Percentiles rank a stretch among this genome's conserved stretches.
phyloP scores from a whole-genome alignment of 2,888 invertebrate species.

The Tachina lurida region DNA sequence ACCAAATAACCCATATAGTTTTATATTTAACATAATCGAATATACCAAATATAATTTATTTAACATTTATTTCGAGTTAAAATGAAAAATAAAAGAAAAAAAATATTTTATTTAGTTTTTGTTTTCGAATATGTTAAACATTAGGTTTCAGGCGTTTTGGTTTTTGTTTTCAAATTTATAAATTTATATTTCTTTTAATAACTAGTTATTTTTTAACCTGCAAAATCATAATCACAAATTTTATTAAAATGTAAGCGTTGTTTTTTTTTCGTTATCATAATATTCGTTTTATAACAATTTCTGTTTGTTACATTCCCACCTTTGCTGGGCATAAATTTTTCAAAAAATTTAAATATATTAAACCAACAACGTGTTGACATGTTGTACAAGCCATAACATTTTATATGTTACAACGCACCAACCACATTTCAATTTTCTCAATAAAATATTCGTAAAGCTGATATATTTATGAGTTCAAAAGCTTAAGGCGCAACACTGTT shows the following conservation, averaged over 20 bases:
- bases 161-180: constrained; percentile 18
- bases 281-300: constrained; percentile 4
- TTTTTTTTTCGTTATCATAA: not conserved
- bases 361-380: constrained; percentile 62
- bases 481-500: not conserved
- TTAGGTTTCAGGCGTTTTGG: constrained; percentile 51
- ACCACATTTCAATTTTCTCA: not conserved
- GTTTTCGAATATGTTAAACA: constrained; percentile 49
- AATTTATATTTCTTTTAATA: not conserved
- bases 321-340: constrained; percentile 59
- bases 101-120: not conserved
- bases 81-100: constrained; percentile 43
- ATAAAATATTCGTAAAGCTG: not conserved
- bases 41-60: constrained; percentile 35
- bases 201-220: constrained; percentile 35
- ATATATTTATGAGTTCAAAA: constrained; percentile 47
- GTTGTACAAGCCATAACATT: constrained; percentile 60
- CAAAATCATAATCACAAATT: constrained; percentile 33
- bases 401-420: constrained; percentile 19
- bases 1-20: constrained; percentile 38
- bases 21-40: constrained; percentile 26
- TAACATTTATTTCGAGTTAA: constrained; percentile 32
- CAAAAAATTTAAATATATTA: constrained; percentile 49
- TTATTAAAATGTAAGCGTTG: not conserved
- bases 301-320: not conserved